phyloP scores from a whole-genome alignment of 2,888 invertebrate species.

The Phaedon cochleariae region DNA sequence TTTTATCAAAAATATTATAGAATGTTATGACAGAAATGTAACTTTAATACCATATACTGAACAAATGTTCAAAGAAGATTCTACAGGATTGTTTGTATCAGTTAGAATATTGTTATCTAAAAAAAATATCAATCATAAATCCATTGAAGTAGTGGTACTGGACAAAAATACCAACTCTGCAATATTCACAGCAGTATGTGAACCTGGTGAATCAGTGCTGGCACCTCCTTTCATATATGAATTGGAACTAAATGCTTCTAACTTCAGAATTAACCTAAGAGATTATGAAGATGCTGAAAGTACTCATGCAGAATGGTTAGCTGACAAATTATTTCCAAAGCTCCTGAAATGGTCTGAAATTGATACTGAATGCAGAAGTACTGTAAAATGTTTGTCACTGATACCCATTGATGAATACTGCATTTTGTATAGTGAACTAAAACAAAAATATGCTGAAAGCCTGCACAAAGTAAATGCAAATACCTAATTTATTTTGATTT shows the following conservation, averaged over 20 bases:
- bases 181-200: slow-evolving; percentile 64
- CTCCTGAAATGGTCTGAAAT: slow-evolving; percentile 71
- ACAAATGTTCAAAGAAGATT: slow-evolving; percentile 40
- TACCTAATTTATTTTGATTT: not conserved
- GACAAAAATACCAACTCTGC: slow-evolving; percentile 60
- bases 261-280: slow-evolving; percentile 59
- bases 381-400: slow-evolving; percentile 68
- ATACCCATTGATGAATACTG: slow-evolving; percentile 76
- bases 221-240: slow-evolving; percentile 65
- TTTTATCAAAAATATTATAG: slow-evolving; percentile 52
- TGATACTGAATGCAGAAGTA: slow-evolving; percentile 52
- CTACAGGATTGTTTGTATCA: slow-evolving; percentile 56
- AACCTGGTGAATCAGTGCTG: slow-evolving; percentile 56
- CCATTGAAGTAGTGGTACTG: slow-evolving; percentile 57
- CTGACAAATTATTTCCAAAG: slow-evolving; percentile 67
- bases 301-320: slow-evolving; percentile 65
- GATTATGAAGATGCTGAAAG: slow-evolving; percentile 61
- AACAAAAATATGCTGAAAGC: slow-evolving; percentile 78
- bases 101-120: slow-evolving; percentile 62
- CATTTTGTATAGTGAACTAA: slow-evolving; percentile 75
- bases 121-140: slow-evolving; percentile 46
- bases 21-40: slow-evolving; percentile 51
- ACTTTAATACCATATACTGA: slow-evolving; percentile 42
- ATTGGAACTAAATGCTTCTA: slow-evolving; percentile 51
- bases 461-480: slow-evolving; percentile 70